phyloP scores from a whole-genome alignment of 2,888 invertebrate genomes.

The Paralinhomoeus sp. region DNA sequence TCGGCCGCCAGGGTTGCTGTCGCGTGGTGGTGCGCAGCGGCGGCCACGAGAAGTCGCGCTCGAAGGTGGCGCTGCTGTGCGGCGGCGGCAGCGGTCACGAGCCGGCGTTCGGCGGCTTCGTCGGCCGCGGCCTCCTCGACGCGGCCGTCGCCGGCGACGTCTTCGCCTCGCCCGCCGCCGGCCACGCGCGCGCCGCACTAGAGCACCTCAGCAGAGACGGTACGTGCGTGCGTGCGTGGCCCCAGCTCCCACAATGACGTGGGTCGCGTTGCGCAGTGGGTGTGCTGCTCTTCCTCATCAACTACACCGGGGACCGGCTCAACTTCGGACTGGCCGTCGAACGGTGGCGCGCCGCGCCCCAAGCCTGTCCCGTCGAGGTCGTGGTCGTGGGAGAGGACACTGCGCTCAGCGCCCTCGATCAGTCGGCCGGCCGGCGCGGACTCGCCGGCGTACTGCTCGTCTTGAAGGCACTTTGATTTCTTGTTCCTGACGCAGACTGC shows the following conservation, averaged over 20 bases:
- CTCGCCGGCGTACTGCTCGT: slow-evolving; percentile 37
- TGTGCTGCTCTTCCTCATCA: slow-evolving; percentile 47
- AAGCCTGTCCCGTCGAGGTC: slow-evolving; percentile 10
- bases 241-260: too few relatives aligned
- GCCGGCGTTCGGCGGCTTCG: slow-evolving; percentile 43
- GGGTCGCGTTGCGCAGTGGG: too few relatives aligned
- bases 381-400: slow-evolving; percentile 47
- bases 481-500: too few relatives aligned
- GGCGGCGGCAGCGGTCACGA: slow-evolving; percentile 70
- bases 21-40: slow-evolving; percentile 15
- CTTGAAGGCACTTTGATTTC: slow-evolving; percentile 23
- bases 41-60: slow-evolving; percentile 29
- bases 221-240: too few relatives aligned
- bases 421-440: slow-evolving; percentile 40
- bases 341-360: slow-evolving; percentile 34
- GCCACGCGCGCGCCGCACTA: slow-evolving; percentile 42
- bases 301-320: slow-evolving; percentile 52
- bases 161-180: slow-evolving; percentile 52
- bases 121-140: slow-evolving; percentile 55
- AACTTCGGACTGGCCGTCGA: slow-evolving; percentile 61
- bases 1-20: slow-evolving; percentile 5
- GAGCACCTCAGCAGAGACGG: too few relatives aligned
- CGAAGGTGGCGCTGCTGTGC: slow-evolving; percentile 35
- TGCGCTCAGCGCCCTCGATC: slow-evolving; percentile 32
- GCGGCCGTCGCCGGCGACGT: slow-evolving; percentile 50